Conservation (phyloP, 2,888 invertebrate species). For the Mermis nigrescens region DNA sequence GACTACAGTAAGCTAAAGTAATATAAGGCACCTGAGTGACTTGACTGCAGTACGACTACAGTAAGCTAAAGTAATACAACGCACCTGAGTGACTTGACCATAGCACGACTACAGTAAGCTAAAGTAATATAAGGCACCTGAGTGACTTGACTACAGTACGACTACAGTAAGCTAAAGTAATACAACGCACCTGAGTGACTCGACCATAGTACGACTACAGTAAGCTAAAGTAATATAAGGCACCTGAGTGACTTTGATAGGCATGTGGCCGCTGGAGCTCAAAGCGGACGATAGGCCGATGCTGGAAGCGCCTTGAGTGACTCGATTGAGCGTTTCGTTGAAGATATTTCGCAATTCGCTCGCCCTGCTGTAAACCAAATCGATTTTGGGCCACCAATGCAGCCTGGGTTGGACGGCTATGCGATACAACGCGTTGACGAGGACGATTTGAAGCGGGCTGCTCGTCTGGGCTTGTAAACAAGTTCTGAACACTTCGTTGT, state of each 20-base stretch:
- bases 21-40: too few species aligned
- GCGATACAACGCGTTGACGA: conserved; percentile 73
- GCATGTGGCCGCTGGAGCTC: conserved; percentile 59
- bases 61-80: too few species aligned
- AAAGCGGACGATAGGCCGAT: conserved; percentile 11
- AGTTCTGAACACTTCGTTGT: conserved; percentile 58
- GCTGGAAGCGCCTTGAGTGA: conserved; percentile 51
- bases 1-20: too few species aligned
- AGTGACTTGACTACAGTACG: too few species aligned
- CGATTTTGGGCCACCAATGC: conserved; percentile 93
- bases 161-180: too few species aligned
- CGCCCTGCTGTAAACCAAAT: conserved; percentile 72
- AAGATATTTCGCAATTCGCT: conserved; percentile 79
- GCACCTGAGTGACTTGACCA: too few species aligned
- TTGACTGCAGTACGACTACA: too few species aligned
- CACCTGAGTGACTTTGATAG: conserved; percentile 58
- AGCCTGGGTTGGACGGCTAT: conserved; percentile 48
- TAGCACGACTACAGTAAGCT: too few species aligned
- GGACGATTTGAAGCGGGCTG: conserved; percentile 52
- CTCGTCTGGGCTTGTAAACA: conserved; percentile 59
- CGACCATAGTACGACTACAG: too few species aligned
- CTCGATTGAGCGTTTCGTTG: conserved; percentile 82
- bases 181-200: too few species aligned
- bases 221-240: conserved; percentile 11
- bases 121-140: too few species aligned